These are phyloP conservation scores for Bufotes viridis DNA, from an alignment of 2,797 vertebrate species.

Conservation along the genomic window DNA sequence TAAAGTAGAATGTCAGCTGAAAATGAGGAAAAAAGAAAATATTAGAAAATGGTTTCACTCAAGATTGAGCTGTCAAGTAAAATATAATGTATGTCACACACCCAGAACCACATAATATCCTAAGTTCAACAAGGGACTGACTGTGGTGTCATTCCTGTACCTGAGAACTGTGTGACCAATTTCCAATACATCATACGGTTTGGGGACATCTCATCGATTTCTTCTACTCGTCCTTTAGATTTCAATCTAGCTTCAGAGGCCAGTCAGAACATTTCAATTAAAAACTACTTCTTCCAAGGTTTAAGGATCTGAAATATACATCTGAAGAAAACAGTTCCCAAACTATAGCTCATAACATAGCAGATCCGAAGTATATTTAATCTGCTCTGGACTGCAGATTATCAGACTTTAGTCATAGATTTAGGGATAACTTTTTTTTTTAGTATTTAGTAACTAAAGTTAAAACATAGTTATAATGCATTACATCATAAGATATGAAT, in stretches of 20 bases:
- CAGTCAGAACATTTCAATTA: slow-evolving; percentile 39
- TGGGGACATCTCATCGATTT: slow-evolving; percentile 36
- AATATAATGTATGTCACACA: slow-evolving; percentile 42
- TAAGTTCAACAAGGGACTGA: slow-evolving; percentile 33
- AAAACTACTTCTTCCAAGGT: slow-evolving; percentile 10
- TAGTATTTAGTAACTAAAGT: too few species aligned
- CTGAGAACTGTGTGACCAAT: slow-evolving; percentile 9
- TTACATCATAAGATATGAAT: too few species aligned
- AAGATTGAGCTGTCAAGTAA: slow-evolving; percentile 43
- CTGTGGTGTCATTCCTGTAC: neutral
- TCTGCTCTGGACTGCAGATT: too few species aligned
- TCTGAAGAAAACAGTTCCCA: neutral
- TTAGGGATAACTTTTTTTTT: too few species aligned
- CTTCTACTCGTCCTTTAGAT: slow-evolving; percentile 20
- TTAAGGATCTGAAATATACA: neutral
- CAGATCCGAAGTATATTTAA: neutral
- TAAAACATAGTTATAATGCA: too few species aligned
- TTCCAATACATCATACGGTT: slow-evolving; percentile 23
- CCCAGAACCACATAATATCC: slow-evolving; percentile 35
- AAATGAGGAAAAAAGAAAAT: slow-evolving; percentile 46
- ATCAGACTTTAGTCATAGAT: too few species aligned
- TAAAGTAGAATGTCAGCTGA: slow-evolving; percentile 33
- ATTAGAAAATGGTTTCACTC: slow-evolving; percentile 49
- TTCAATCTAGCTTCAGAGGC: slow-evolving; percentile 16
- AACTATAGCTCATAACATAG: neutral